Evolutionary conservation across 92 coral and sea anemone species (phyloP), one percentile per base, ranked within the genome.

Genomic region (Palythoa heliodiscus): DNA sequence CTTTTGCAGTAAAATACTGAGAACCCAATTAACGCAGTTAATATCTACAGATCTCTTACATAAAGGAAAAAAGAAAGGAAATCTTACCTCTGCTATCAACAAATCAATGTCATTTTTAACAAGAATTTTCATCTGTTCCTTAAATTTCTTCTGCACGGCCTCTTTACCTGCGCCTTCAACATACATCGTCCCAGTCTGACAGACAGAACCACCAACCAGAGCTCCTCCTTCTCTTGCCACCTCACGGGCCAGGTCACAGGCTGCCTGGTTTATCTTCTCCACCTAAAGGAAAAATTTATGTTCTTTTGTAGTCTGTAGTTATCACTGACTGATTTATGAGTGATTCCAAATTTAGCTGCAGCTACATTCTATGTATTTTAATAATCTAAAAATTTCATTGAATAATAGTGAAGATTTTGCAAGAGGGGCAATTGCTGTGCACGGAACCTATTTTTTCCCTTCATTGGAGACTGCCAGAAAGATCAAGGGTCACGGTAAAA

Each of bases 21-120:
- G 7, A 5, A 43, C 50, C 50, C 50, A 43, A 43, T 0, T 0
- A 43, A 8, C 50, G 50, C 1, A 43, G 6, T 43, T 43, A 43
- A 43, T 43, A 43, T 3, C 50, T 43, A 12, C 2, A 60, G 0
- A 5, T 60, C 24, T 17, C 6, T 23, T 20, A 60, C 0, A 43
- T 43, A 5, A 10, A 20, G 22, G 1, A 15, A 5, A 60, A 9
- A 17, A 16, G 14, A 60, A 5, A 7, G 22, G 14, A 60, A 20
- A 20, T 11, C n/a, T 43, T 55, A 94, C 98, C 95, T 94, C 98
- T 11, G 93, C 95, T 63, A 94, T 86, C 70, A 94, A 80, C 15
- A 94, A 55, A 52, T 94, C 98, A 11, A 82, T 89, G 20, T 78
- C 91, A 69, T 90, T 88, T 75, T 83, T 78, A 2, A 90, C 73